These are phyloP conservation scores for Sthenelais limicola DNA, from an alignment of 2,888 invertebrate genomes.

Conservation along the genomic window DNA sequence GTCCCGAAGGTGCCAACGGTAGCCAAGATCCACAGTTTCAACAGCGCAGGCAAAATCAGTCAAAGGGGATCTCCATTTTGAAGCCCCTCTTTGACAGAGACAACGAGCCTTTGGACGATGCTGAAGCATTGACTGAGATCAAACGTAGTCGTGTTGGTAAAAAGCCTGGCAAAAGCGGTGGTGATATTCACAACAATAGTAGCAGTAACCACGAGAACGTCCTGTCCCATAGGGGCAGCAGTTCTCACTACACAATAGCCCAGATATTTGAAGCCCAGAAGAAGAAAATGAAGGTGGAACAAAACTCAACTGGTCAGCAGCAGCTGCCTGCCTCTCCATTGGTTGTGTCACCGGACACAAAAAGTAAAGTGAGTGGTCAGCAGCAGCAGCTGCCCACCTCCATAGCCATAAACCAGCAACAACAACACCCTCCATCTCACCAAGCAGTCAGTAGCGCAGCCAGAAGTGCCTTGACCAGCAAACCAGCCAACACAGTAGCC, in stretches of 20 bases:
- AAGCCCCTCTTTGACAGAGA: slow-evolving; percentile 46
- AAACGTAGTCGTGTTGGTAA: neutral
- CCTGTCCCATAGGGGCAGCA: slow-evolving; percentile 14
- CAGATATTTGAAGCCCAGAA: slow-evolving; percentile 38
- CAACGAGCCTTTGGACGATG: slow-evolving; percentile 34
- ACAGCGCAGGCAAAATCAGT: slow-evolving; percentile 22
- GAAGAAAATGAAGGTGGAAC: slow-evolving; percentile 16
- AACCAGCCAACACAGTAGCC: slow-evolving; percentile 1
- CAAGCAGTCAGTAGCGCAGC: neutral
- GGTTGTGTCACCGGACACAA: neutral
- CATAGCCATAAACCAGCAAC: slow-evolving; percentile 18
- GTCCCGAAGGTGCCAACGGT: slow-evolving; percentile 30
- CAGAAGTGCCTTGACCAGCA: slow-evolving; percentile 32
- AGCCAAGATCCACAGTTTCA: slow-evolving; percentile 18
- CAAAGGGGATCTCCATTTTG: slow-evolving; percentile 46
- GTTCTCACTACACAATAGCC: slow-evolving; percentile 28
- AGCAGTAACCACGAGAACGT: neutral
- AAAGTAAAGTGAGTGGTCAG: neutral
- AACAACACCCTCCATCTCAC: neutral
- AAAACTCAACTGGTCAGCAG: slow-evolving; percentile 35
- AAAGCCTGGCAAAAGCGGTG: neutral
- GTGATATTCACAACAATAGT: neutral
- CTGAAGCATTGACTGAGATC: neutral
- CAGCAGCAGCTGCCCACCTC: slow-evolving; percentile 36
- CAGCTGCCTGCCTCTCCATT: slow-evolving; percentile 18